Base-by-base conservation (phyloP, 1,140 invertebrate species). In the Lamellibrachia luymesi region DNA sequence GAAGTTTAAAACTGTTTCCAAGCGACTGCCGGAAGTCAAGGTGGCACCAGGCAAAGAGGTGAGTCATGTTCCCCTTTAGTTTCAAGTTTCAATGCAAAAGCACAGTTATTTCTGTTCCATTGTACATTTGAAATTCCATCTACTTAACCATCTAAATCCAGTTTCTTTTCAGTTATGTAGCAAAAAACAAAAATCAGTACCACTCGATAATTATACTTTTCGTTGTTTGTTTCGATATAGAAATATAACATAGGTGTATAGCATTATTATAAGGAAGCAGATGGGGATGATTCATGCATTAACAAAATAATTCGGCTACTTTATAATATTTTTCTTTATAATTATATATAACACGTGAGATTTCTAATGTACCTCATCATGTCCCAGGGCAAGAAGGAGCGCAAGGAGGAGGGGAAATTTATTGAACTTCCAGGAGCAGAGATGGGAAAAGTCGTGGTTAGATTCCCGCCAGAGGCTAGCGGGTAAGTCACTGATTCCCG, bases 401-500 rank as follows among this genome's bases (percentile, higher is more conserved):
- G 95, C 93, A 97, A 97, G 94, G 97, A 97, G 94, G 98, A 99
- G 95, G 99, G 99, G 51, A 99, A 99, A 97, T 99, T 99, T 97
- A 97, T 99, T 93, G 99, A 99, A 80, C 97, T 99, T 80, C 98
- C 98, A 8, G 98, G 98, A 92, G 99, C 99, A 92, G 98, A 99
- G 96, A 98, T 98, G 97, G 99, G 99, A 90, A 98, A 99, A 97
- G 98, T 98, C 91, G 96, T 99, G 56, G 97, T 99, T 0, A 97
- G 99, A 94, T 99, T 99, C 96, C 99, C 99, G 90, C 99, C 99
- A 92, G 99, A 99, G 97, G 99, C 99, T 51, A 99, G 98, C 95
- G 99, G 98, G 97, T 98, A 97, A 95, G 92, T 92, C 4, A 51
- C 4, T 92, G 7, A 13, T 50, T 4, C 6, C n/a, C n/a, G n/a